Percentiles rank a stretch among this genome's conserved stretches.
These are phyloP conservation scores for Pocillopora meandrina DNA, from an alignment of 92 coral and sea anemone species.

Conservation along the genomic window DNA sequence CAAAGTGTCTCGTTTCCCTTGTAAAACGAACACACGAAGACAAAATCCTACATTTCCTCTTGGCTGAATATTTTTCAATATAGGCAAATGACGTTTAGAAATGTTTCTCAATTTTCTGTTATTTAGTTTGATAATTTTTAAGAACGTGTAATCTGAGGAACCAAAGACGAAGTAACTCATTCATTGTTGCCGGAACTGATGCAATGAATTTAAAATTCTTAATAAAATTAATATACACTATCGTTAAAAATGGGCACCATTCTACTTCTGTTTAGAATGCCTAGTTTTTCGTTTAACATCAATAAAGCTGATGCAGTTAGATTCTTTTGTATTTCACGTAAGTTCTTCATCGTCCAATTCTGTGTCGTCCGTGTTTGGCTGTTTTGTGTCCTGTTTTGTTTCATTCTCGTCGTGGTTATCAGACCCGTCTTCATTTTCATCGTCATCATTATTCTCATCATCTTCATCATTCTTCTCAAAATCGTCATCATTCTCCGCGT, in stretches of 20 bases:
- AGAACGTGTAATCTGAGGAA: too few species aligned
- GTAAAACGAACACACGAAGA: too few species aligned
- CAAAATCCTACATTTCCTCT: too few species aligned
- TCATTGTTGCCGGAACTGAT: neutral
- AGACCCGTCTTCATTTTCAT: conserved; percentile 20
- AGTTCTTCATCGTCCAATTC: conserved; percentile 21
- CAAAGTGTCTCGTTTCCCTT: too few species aligned
- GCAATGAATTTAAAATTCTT: neutral
- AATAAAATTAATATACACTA: conserved; percentile 26
- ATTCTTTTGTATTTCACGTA: conserved; percentile 23
- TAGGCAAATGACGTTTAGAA: too few species aligned
- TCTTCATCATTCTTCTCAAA: conserved; percentile 21
- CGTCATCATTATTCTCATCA: conserved; percentile 24
- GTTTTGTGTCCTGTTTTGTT: conserved; percentile 25
- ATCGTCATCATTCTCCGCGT: conserved; percentile 53
- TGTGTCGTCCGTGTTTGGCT: conserved; percentile 10
- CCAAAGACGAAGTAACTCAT: too few species aligned
- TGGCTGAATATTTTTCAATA: too few species aligned
- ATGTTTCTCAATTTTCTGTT: too few species aligned
- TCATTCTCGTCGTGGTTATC: conserved; percentile 16
- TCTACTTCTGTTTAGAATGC: neutral
- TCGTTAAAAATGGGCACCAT: neutral
- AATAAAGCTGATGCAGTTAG: neutral
- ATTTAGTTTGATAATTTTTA: too few species aligned
- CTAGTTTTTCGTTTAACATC: neutral